A percentile compares a stretch with the other conserved stretches of the same genome.
Evolutionary conservation across 2,113 vertebrate genomes (phyloP).

Genomic region (Porphyrio hochstetteri): DNA sequence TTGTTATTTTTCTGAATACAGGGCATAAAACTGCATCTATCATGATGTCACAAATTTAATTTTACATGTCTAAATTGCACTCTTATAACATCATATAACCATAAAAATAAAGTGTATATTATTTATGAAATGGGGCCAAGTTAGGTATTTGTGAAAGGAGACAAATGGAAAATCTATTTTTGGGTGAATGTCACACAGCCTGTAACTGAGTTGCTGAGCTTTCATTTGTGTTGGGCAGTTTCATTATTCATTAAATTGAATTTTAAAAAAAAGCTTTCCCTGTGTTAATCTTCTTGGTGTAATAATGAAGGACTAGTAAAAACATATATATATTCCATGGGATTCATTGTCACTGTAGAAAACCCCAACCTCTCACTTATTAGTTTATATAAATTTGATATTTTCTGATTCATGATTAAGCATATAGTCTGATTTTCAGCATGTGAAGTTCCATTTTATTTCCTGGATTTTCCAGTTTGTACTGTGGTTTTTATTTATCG

Average conservation of each 20-base stretch:
- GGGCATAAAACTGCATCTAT: neutral
- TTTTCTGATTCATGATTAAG: neutral
- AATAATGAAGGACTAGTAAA: slow-evolving; percentile 22
- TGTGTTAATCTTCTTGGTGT: slow-evolving; percentile 1
- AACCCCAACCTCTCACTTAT: neutral
- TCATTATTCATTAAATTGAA: slow-evolving; percentile 38
- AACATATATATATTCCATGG: neutral
- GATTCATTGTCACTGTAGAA: neutral
- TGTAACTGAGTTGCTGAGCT: slow-evolving; percentile 36
- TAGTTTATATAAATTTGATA: neutral
- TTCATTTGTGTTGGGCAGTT: slow-evolving; percentile 25
- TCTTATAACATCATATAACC: neutral
- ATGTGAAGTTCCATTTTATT: neutral
- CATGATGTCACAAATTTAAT: neutral
- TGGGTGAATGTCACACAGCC: neutral
- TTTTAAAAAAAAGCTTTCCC: slow-evolving; percentile 16
- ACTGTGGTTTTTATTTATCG: neutral
- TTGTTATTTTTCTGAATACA: neutral
- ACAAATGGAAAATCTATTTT: slow-evolving; percentile 46
- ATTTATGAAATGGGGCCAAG: neutral
- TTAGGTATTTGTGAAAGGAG: neutral
- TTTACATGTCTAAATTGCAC: neutral
- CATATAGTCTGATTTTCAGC: neutral
- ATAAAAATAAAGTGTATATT: neutral
- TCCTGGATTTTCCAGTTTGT: neutral